Evolutionary conservation across 1,140 invertebrate species (phyloP).

Genomic region (Eueides isabella): DNA sequence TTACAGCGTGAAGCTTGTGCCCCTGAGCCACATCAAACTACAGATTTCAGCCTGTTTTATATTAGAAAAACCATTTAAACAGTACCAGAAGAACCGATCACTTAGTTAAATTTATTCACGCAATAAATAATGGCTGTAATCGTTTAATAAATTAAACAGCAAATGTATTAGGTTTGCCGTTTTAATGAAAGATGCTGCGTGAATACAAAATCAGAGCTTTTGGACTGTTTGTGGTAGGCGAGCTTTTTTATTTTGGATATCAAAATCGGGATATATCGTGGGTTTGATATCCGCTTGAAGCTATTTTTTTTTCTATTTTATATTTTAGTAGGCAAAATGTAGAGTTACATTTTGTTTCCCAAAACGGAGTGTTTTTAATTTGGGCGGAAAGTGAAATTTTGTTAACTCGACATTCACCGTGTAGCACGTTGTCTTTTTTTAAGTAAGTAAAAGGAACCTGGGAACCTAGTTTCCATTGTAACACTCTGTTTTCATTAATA

Average conservation of each 20-base stretch:
- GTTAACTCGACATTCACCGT: no score
- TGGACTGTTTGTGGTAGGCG: neutral
- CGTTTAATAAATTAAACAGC: slow-evolving; percentile 44
- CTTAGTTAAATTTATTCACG: slow-evolving; percentile 51
- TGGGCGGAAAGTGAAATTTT: no score
- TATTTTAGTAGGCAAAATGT: no score
- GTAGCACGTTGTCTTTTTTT: no score
- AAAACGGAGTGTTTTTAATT: no score
- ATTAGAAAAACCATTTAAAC: slow-evolving; percentile 8
- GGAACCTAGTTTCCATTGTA: no score
- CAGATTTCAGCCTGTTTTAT: no score
- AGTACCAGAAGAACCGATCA: slow-evolving; percentile 25
- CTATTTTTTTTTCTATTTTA: neutral
- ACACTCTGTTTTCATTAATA: no score
- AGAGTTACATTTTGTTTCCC: no score
- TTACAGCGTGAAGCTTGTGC: no score
- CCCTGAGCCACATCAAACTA: no score
- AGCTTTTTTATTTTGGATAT: neutral
- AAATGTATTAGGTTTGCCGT: slow-evolving; percentile 45
- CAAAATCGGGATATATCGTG: neutral
- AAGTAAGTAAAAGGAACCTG: no score
- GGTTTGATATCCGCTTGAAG: neutral
- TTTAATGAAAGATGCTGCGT: slow-evolving; percentile 35
- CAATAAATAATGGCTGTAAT: slow-evolving; percentile 48
- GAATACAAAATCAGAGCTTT: slow-evolving; percentile 33